Evolutionary conservation across 2,113 vertebrate genomes (phyloP), one percentile per base, ranked within the genome.

Genomic region (Strix uralensis): DNA sequence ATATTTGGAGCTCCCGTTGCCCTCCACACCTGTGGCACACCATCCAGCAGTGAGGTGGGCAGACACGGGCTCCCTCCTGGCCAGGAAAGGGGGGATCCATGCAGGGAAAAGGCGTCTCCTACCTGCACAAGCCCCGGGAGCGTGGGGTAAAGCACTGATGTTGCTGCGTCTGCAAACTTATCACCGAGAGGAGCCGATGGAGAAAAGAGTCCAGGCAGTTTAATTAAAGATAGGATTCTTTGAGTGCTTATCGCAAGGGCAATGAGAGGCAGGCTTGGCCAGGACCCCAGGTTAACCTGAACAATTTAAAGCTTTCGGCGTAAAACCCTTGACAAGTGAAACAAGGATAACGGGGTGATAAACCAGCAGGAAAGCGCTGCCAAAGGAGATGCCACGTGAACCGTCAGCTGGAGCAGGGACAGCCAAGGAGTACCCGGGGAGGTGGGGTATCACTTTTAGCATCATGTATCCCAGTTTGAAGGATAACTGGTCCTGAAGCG

Each of bases 121-220:
- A 61, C 34, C 61, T 3, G 0, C 10, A 27, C 32, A 29, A 79
- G 9, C 49, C 42, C 44, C 1, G 0, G 62, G 29, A 55, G 32
- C 0, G 0, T 0, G 2, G 36, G n/a, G 8, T 9, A 16, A 70
- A 52, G 42, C 67, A 6, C 47, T 3, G 16, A 9, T 5, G 1
- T 20, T 16, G 36, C 49, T 38, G 34, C 7, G 1, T 23, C 51
- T 17, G 54, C 74, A 47, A 55, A 57, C 8, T 22, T 38, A 49
- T 67, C 61, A 9, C 10, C 1, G 1, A 44, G 51, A 62, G 75
- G 47, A 74, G 18, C 26, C 2, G 12, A 29, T 2, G 23, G 75
- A 59, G 74, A 21, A n/a, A 32, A 51, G 38, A 74, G 32, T 25
- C n/a, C 66, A 8, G 73, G 67, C 66, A 22, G 74, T 57, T 81